phyloP scores from a whole-genome alignment of 2,888 invertebrate species.

The Lissonota sp. region DNA sequence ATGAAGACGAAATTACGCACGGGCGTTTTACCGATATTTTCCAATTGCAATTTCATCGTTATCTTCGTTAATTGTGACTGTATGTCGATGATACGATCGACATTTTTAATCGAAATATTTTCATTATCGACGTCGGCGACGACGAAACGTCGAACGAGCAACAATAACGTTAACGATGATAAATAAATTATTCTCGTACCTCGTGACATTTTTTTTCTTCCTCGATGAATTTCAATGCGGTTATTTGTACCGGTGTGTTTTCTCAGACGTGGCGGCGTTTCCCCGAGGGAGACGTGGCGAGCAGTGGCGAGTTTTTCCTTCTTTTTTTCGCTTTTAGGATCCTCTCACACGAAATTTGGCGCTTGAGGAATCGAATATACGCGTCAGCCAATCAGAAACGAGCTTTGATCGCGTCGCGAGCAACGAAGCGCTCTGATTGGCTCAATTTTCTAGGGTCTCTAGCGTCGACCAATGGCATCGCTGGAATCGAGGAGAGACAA shows the following conservation, averaged over 20 bases:
- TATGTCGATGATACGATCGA: constrained; percentile 94
- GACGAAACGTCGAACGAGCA: constrained; percentile 19
- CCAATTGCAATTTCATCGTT: constrained; percentile 90
- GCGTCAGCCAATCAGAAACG: no score
- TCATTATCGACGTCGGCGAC: constrained; percentile 71
- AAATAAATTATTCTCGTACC: constrained; percentile 26
- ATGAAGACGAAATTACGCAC: constrained; percentile 90
- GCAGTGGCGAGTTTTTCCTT: background rate
- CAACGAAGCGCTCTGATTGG: no score
- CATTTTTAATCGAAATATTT: constrained; percentile 90
- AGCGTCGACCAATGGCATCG: no score
- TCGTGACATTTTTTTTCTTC: constrained; percentile 33
- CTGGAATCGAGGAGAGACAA: no score
- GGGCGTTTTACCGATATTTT: constrained; percentile 91
- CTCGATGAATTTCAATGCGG: background rate
- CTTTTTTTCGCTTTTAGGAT: background rate
- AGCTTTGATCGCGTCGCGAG: no score
- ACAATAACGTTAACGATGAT: constrained; percentile 5
- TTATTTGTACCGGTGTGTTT: no score
- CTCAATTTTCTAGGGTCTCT: no score
- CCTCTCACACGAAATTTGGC: background rate
- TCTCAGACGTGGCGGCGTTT: no score
- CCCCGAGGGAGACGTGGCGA: no score
- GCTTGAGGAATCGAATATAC: no score
- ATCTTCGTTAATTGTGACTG: constrained; percentile 95